Percentiles rank a stretch among this genome's conserved stretches.
These are phyloP conservation scores for Drosophila borborema DNA, from an alignment of 2,888 invertebrate species.

Conservation along the genomic window DNA sequence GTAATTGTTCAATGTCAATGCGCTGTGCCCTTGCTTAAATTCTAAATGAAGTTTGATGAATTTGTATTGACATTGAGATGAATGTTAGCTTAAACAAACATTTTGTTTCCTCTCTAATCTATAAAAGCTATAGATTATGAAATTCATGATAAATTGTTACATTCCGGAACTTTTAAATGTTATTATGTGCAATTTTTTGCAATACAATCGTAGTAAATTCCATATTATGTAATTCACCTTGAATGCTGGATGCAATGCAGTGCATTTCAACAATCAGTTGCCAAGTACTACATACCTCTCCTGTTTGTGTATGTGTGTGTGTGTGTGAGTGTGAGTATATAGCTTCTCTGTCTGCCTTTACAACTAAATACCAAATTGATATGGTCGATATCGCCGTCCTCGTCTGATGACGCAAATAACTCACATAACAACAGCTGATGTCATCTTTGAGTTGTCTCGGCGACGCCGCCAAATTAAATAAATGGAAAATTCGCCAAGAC, in stretches of 20 bases:
- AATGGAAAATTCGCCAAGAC: constrained; percentile 69
- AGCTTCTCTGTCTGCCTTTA: constrained; percentile 6
- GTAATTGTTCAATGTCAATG: not conserved
- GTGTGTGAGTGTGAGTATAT: not conserved
- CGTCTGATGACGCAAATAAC: constrained; percentile 67
- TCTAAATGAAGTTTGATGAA: too few species aligned
- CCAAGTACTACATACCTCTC: not conserved
- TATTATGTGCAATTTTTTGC: not conserved
- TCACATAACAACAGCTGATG: constrained; percentile 55
- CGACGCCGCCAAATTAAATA: constrained; percentile 62
- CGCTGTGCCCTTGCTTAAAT: not conserved
- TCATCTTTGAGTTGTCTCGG: constrained; percentile 41
- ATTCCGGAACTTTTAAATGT: not conserved
- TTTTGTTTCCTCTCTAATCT: not conserved
- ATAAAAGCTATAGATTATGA: too few species aligned
- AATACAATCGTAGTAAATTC: not conserved
- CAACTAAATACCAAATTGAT: constrained; percentile 38
- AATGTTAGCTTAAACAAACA: not conserved
- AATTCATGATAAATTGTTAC: not conserved
- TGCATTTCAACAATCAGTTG: not conserved
- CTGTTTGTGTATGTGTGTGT: not conserved
- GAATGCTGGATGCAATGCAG: constrained; percentile 8
- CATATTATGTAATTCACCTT: not conserved
- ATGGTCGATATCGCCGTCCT: constrained; percentile 15
- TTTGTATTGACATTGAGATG: not conserved